Evolutionary conservation across 2,113 vertebrate species (phyloP).

Genomic region (Colius striatus): DNA sequence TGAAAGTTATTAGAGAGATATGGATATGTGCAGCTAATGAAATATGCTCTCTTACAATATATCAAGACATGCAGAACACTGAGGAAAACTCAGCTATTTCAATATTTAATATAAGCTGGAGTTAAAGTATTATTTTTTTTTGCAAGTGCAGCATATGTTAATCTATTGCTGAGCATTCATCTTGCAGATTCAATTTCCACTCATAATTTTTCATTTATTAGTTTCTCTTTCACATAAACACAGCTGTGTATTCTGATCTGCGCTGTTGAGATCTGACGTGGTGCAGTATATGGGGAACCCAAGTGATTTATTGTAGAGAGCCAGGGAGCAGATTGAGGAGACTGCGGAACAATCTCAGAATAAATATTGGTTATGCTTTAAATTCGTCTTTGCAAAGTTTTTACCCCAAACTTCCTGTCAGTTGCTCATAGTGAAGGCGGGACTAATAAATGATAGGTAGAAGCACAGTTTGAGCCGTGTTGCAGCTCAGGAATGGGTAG

Average conservation of each 20-base stretch:
- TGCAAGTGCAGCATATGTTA: conserved; percentile 73
- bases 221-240: conserved; percentile 57
- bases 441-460: neutral
- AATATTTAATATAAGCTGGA: conserved; percentile 77
- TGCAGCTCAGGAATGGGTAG: neutral
- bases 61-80: conserved; percentile 64
- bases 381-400: neutral
- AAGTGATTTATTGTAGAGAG: conserved; percentile 15
- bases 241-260: conserved; percentile 26
- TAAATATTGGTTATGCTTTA: neutral
- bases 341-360: neutral
- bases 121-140: conserved; percentile 57
- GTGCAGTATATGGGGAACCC: neutral
- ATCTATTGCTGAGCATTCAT: conserved; percentile 72
- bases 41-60: conserved; percentile 72
- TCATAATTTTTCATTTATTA: conserved; percentile 74
- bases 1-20: conserved; percentile 77
- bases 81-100: conserved; percentile 69
- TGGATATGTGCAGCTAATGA: conserved; percentile 74
- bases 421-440: neutral
- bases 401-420: neutral
- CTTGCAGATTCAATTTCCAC: conserved; percentile 74
- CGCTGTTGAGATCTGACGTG: neutral
- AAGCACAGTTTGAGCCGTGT: neutral
- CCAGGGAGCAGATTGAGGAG: neutral